Evolutionary conservation across 2,888 invertebrate genomes (phyloP).

Genomic region (Mantis religiosa): DNA sequence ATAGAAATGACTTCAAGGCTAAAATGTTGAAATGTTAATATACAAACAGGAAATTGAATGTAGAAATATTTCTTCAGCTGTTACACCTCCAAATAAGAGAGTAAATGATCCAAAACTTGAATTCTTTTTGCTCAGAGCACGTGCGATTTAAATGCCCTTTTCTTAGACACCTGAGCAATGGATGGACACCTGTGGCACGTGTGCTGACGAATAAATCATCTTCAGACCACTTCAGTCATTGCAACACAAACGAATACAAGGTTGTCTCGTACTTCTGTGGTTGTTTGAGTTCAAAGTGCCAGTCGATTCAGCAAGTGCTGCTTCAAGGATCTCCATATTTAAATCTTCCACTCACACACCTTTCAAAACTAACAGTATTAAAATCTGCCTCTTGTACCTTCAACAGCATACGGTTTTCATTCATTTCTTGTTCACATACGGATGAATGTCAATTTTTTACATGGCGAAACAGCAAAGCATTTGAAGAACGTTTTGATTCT

Average conservation of each 20-base stretch:
- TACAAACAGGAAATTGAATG: no score
- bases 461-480: no score
- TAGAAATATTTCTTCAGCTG: not conserved
- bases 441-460: no score
- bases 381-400: no score
- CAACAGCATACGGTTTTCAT: no score
- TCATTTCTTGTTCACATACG: no score
- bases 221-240: not conserved
- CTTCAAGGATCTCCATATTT: not conserved
- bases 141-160: not conserved
- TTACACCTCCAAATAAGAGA: not conserved
- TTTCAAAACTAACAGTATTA: no score
- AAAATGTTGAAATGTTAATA: no score
- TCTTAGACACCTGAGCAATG: not conserved
- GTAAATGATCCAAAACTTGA: not conserved
- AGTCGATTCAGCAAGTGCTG: not conserved
- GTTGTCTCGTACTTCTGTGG: not conserved
- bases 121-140: not conserved
- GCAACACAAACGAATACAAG: not conserved
- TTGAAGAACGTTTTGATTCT: no score
- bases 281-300: not conserved
- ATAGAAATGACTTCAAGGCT: no score
- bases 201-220: not conserved
- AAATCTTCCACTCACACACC: no score
- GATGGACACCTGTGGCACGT: not conserved